Percentiles rank a stretch among this genome's conserved stretches.
phyloP scores from a whole-genome alignment of 2,797 vertebrate species.

The Paramormyrops hopkinsi region DNA sequence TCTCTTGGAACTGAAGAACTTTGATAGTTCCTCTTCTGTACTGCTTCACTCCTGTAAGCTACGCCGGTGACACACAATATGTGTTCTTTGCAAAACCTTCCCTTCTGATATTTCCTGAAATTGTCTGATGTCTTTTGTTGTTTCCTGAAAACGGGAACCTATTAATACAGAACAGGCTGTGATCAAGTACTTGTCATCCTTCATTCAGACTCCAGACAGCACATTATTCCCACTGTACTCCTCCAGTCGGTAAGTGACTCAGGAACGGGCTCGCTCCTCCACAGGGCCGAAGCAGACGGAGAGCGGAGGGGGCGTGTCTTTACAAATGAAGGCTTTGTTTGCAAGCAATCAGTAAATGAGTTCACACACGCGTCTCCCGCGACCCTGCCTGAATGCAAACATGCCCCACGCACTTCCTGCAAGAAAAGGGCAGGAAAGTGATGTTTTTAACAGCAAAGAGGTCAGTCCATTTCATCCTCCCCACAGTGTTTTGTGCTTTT shows the following conservation, averaged over 20 bases:
- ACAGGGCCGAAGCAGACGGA: neutral
- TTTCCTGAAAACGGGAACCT: neutral
- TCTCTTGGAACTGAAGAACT: neutral
- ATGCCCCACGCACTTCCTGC: neutral
- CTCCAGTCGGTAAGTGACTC: neutral
- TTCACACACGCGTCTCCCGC: neutral
- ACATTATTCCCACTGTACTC: neutral
- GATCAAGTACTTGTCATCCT: neutral
- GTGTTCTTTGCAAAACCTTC: neutral
- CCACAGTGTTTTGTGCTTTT: neutral
- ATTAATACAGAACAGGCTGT: neutral
- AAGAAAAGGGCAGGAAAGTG: neutral
- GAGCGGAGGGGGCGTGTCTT: neutral
- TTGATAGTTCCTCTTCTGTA: neutral
- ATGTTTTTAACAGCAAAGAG: neutral
- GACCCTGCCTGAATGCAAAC: neutral
- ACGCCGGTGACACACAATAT: neutral
- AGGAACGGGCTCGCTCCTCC: neutral
- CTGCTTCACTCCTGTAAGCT: neutral
- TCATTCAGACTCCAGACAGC: neutral
- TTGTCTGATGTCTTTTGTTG: slow-evolving; percentile 5
- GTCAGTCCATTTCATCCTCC: neutral
- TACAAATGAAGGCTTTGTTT: neutral
- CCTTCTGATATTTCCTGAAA: neutral
- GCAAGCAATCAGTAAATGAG: neutral